Conservation (phyloP, 2,797 vertebrate species). For the Microcaecilia unicolor region DNA sequence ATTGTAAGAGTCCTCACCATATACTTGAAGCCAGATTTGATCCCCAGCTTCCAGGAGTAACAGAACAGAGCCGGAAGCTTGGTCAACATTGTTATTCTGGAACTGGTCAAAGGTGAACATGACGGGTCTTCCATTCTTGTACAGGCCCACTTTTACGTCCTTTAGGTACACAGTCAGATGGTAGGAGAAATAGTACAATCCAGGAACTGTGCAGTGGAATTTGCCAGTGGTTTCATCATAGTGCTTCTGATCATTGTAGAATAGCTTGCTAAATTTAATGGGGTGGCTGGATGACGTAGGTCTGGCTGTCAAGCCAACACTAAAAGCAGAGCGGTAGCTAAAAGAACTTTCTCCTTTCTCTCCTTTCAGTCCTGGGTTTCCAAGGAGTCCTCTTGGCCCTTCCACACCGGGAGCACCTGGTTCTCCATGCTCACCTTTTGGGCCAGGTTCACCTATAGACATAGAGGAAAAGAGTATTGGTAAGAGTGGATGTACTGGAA, state of each 20-base stretch:
- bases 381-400: conserved; percentile 48
- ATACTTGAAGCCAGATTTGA: conserved; percentile 70
- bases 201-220: conserved; percentile 59
- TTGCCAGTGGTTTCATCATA: conserved; percentile 63
- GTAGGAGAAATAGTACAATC: conserved; percentile 65
- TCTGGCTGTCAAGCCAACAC: conserved; percentile 47
- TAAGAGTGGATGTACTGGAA: too few relatives aligned
- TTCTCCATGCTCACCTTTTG: conserved; percentile 45
- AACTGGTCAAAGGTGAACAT: conserved; percentile 65
- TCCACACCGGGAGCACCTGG: conserved; percentile 27
- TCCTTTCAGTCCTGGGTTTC: conserved; percentile 51
- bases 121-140: conserved; percentile 52
- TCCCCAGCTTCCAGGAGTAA: conserved; percentile 54
- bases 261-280: conserved; percentile 67
- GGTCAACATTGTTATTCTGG: conserved; percentile 56
- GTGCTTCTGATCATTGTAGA: conserved; percentile 67
- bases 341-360: conserved; percentile 49
- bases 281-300: conserved; percentile 43
- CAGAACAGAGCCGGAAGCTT: conserved; percentile 53
- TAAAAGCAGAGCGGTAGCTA: conserved; percentile 63
- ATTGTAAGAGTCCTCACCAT: conserved; percentile 35
- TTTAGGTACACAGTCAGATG: conserved; percentile 68
- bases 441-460: conserved; percentile 48
- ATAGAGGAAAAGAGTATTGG: too few relatives aligned
- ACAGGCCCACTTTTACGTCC: conserved; percentile 63